These are phyloP conservation scores for Linurgus olivaceus DNA, from an alignment of 2,797 vertebrate genomes.

Conservation along the genomic window DNA sequence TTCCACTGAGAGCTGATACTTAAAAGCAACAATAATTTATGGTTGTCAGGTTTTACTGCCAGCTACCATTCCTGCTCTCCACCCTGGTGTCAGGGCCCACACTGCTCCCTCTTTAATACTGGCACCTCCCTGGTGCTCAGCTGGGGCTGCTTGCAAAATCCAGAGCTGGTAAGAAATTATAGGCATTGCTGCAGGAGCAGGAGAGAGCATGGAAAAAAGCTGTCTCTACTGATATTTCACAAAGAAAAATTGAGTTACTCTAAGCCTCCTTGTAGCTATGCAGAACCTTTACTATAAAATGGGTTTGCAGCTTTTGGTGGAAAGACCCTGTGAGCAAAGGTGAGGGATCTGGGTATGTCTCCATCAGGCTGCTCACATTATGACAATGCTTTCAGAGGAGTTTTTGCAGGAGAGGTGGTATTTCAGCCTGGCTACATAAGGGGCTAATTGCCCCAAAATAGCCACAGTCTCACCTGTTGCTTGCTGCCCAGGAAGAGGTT, in stretches of 20 bases:
- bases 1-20: neutral
- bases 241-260: neutral
- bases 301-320: neutral
- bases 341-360: neutral
- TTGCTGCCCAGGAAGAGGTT: neutral
- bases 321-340: neutral
- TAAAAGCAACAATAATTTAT: constrained; percentile 6
- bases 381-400: neutral
- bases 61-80: neutral
- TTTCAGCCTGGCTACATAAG: neutral
- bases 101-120: neutral
- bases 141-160: neutral
- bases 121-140: neutral
- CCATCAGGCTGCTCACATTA: neutral
- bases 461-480: neutral
- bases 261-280: neutral
- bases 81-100: accelerated
- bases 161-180: neutral
- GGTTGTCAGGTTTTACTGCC: neutral
- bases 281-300: neutral
- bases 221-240: neutral
- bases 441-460: neutral
- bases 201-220: neutral
- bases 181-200: neutral
- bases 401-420: neutral